Evolutionary conservation across 2,113 vertebrate species (phyloP).

Genomic region (Phyllostomus discolor): DNA sequence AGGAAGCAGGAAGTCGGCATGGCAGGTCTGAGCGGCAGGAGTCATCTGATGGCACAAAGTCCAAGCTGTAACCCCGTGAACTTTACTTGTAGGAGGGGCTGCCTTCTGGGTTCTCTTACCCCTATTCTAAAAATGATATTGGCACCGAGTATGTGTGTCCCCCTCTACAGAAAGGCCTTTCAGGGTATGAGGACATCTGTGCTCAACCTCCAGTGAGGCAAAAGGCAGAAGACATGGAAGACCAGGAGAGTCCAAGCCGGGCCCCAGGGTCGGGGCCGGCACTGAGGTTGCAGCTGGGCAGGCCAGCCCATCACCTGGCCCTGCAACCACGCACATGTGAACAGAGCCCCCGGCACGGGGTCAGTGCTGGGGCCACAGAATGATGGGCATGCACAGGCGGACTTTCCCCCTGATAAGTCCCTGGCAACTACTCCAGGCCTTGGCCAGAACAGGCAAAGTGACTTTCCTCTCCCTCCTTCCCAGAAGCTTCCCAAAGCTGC

Average conservation of each 20-base stretch:
- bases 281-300: background rate
- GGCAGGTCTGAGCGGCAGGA: background rate
- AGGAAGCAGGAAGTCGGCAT: background rate
- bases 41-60: slow-evolving; percentile 45
- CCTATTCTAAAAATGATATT: background rate
- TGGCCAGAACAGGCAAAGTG: background rate
- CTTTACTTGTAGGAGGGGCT: slow-evolving; percentile 25
- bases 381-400: background rate
- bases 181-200: background rate
- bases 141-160: background rate
- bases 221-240: background rate
- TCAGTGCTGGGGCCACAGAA: background rate
- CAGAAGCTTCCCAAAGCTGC: background rate
- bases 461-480: background rate
- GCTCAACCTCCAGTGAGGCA: background rate
- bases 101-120: background rate
- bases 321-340: fast-evolving
- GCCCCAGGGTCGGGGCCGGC: background rate
- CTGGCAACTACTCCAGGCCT: background rate
- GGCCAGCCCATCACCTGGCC: background rate
- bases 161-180: background rate
- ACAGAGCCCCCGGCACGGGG: fast-evolving
- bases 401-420: slow-evolving; percentile 20
- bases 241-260: background rate
- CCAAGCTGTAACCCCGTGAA: background rate